phyloP scores from a whole-genome alignment of 1,140 invertebrate species.

The silkworm (Bombyx mori) region ASM3026992v2 NC_085119.1:6834001-6834500 shows the following conservation, averaged over 20 bases:
- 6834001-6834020: no score
- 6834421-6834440: conserved; percentile 24
- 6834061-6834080: no score
- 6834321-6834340: conserved; percentile 41
- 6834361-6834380: conserved; percentile 22
- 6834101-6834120: conserved; percentile 1
- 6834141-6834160: conserved; percentile 6
- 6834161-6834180: conserved; percentile 57
- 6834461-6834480: neutral
- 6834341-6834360: conserved; percentile 66
- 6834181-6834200: conserved; percentile 68
- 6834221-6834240: conserved; percentile 69
- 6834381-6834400: conserved; percentile 19
- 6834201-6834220: conserved; percentile 62
- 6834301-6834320: conserved; percentile 65
- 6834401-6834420: conserved; percentile 58
- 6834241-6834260: conserved; percentile 67
- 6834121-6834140: conserved; percentile 12
- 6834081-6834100: no score
- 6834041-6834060: no score
- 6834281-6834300: conserved; percentile 68
- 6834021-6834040: no score
- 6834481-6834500: no score
- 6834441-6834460: neutral
- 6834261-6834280: conserved; percentile 71